A percentile compares a stretch with the other conserved stretches of the same genome.
Evolutionary conservation across 1,140 invertebrate species (phyloP).

Genomic region (Hylyphantes graminicola): DNA sequence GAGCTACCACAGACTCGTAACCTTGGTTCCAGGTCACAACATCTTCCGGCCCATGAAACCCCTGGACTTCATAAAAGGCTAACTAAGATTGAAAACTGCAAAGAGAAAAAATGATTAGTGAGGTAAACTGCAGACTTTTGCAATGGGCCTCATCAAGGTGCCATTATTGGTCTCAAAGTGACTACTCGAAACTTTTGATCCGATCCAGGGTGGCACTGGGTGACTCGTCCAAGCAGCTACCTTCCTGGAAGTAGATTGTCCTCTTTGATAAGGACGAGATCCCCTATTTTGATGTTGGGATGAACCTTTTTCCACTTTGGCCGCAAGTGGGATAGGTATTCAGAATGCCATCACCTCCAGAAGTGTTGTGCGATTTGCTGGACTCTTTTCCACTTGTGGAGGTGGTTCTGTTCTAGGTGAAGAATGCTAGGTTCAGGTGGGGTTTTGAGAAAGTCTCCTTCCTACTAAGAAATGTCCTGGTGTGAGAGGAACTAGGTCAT

Average conservation of each 20-base stretch:
- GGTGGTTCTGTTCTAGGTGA: background rate
- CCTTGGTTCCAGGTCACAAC: no score
- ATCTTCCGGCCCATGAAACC: no score
- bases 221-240: no score
- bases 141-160: no score
- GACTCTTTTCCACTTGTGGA: slow-evolving; percentile 21
- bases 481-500: slow-evolving; percentile 62
- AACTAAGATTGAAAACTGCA: no score
- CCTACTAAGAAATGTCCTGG: slow-evolving; percentile 45
- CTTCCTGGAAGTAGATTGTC: background rate
- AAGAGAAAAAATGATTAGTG: no score
- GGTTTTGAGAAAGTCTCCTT: background rate
- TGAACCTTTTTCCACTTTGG: slow-evolving; percentile 15
- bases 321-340: slow-evolving; percentile 46
- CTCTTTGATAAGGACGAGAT: slow-evolving; percentile 16
- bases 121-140: no score
- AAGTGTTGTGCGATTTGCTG: slow-evolving; percentile 33
- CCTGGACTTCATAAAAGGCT: no score
- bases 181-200: no score
- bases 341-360: slow-evolving; percentile 45
- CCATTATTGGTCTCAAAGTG: no score
- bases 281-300: slow-evolving; percentile 27
- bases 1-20: no score
- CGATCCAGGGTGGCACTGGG: no score
- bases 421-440: background rate